Evolutionary conservation across 53 echinoderm and acorn worm species (phyloP), one percentile per base, ranked within the genome.

Genomic region (Pentamera pediparva): DNA sequence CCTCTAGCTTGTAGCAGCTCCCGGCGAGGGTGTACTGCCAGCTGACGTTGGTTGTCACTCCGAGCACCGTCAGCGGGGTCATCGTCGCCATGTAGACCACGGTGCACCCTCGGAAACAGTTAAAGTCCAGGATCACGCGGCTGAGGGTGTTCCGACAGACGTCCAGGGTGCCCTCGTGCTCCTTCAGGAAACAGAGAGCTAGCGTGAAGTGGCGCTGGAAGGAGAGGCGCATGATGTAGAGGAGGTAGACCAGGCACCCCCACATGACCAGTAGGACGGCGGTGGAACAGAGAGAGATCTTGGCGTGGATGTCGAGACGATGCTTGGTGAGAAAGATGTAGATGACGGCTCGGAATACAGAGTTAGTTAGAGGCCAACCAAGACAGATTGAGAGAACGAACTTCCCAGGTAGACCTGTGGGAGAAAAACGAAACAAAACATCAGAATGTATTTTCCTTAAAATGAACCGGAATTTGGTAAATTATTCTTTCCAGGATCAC

Each of bases 131-230:
- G 6, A 72, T 37, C 52, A 34, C 52, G 32, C 37, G 52, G 54
- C 73, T 54, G 34, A 72, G 73, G 9, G 36, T 35, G 22, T 34
- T 72, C 11, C 73, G 73, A 20, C 73, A 72, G 27, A 18, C 26
- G 32, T 72, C 73, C 9, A 72, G 55, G 12, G 32, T 54, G 2
- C 73, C 73, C 37, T 72, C 73, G 18, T 32, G 51, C 33, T 35
- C 35, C 51, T 49, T 51, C 31, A 72, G 33, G 20, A 30, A 72
- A 3, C 33, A 32, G 19, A 72, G 31, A 1, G 36, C 20, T 21
- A 72, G 73, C 73, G 30, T 72, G 8, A 72, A 53, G 52, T 72
- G 73, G 2, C 52, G 49, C 17, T 72, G 52, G 32, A 72, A 72
- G 22, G 73, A 72, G 17, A 72, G 30, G 3, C 55, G 34, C 73